These are phyloP conservation scores for Tachina grossa DNA, from an alignment of 2,888 invertebrate genomes.

Conservation along the genomic window DNA sequence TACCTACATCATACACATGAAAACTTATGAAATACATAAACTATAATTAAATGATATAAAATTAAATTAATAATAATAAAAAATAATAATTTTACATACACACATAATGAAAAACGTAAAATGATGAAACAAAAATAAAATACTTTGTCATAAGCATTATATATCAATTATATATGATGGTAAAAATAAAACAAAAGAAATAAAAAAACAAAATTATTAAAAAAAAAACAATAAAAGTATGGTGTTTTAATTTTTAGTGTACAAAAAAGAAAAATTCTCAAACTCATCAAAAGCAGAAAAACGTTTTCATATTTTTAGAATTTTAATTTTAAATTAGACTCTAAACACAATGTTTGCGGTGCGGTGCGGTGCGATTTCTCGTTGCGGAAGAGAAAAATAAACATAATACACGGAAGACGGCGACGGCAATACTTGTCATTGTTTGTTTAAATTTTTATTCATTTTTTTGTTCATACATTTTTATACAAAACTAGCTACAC, in stretches of 20 bases:
- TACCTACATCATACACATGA: constrained; percentile 15
- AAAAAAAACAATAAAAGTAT: constrained; percentile 58
- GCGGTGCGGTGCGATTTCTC: too few species aligned
- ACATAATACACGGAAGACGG: too few species aligned
- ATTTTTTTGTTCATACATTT: too few species aligned
- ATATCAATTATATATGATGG: constrained; percentile 72
- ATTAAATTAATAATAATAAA: constrained; percentile 60
- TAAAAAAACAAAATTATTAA: constrained; percentile 66
- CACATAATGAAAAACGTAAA: constrained; percentile 74
- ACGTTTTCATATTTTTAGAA: too few species aligned
- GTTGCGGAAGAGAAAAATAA: too few species aligned
- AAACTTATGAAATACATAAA: constrained; percentile 41
- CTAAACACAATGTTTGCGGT: too few species aligned
- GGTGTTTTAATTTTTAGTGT: constrained; percentile 46
- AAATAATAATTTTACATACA: constrained; percentile 75
- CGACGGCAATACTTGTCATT: too few species aligned
- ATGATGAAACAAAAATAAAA: constrained; percentile 76
- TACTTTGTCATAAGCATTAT: constrained; percentile 72
- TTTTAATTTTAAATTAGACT: too few species aligned
- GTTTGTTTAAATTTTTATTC: too few species aligned
- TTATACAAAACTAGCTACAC: too few species aligned
- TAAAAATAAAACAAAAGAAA: constrained; percentile 60
- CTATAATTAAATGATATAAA: constrained; percentile 54
- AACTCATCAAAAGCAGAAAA: not conserved
- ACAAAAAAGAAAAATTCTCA: not conserved